Percentiles rank a stretch among this genome's conserved stretches.
phyloP scores from a whole-genome alignment of 2,888 invertebrate species.

The Dynastes hyllus region DNA sequence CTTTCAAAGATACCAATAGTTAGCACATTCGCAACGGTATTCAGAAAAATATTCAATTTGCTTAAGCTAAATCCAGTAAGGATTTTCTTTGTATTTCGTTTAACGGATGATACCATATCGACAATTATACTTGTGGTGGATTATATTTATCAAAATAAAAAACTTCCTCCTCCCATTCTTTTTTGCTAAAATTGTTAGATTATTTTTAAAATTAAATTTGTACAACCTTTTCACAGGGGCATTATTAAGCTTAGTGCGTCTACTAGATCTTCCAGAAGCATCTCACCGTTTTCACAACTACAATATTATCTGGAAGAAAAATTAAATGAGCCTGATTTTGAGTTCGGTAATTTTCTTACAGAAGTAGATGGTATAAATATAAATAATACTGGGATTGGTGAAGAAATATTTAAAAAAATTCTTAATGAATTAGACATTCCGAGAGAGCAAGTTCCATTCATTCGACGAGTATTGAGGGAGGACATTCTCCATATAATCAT shows the following conservation, averaged over 20 bases:
- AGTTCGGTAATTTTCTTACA: constrained; percentile 16
- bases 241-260: constrained; percentile 26
- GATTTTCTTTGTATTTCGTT: constrained; percentile 39
- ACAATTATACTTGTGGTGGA: constrained; percentile 45
- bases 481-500: constrained; percentile 15
- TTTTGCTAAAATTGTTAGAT: constrained; percentile 35
- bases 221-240: constrained; percentile 45
- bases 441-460: constrained; percentile 21
- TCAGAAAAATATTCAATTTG: constrained; percentile 41
- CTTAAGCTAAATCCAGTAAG: constrained; percentile 47
- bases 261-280: constrained; percentile 2
- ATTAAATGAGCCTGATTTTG: not conserved
- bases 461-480: constrained; percentile 4
- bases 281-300: not conserved
- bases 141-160: constrained; percentile 49
- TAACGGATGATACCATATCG: constrained; percentile 43
- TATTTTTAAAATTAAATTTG: too few species aligned
- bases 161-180: constrained; percentile 42
- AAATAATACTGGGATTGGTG: constrained; percentile 22
- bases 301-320: constrained; percentile 3
- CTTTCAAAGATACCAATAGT: constrained; percentile 41
- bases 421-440: constrained; percentile 22
- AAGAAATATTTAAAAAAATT: constrained; percentile 14
- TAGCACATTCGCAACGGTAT: constrained; percentile 12
- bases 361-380: constrained; percentile 12